phyloP scores from a whole-genome alignment of 2,888 invertebrate species.

The Drosophila nr. perissopoda region DNA sequence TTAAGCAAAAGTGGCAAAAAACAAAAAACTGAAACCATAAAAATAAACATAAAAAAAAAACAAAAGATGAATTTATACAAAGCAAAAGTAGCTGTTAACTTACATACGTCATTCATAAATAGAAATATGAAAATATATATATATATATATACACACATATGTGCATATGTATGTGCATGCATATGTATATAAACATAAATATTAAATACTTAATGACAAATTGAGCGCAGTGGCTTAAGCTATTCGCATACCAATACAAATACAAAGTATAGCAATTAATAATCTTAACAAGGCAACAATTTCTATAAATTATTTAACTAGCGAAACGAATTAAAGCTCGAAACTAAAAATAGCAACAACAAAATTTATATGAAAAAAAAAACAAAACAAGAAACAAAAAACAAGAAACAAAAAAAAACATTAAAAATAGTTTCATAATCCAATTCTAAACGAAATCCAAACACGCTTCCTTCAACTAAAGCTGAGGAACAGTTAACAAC shows the following conservation, averaged over 20 bases:
- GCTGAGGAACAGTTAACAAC: slow-evolving; percentile 24
- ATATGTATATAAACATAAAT: slow-evolving; percentile 39
- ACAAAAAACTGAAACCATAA: slow-evolving; percentile 34
- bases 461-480: slow-evolving; percentile 22
- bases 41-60: slow-evolving; percentile 30
- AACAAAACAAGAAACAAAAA: not conserved
- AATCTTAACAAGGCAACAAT: slow-evolving; percentile 53
- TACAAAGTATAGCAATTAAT: slow-evolving; percentile 51
- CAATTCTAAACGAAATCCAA: slow-evolving; percentile 23
- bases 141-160: not conserved
- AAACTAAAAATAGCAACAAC: slow-evolving; percentile 47
- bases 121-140: slow-evolving; percentile 16
- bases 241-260: slow-evolving; percentile 22
- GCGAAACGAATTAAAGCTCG: slow-evolving; percentile 46
- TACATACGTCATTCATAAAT: slow-evolving; percentile 48
- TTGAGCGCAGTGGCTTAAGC: slow-evolving; percentile 30
- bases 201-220: slow-evolving; percentile 34
- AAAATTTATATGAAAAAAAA: slow-evolving; percentile 17
- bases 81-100: slow-evolving; percentile 70
- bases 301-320: slow-evolving; percentile 53
- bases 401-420: not conserved
- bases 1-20: slow-evolving; percentile 35
- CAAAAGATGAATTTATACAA: slow-evolving; percentile 73
- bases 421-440: slow-evolving; percentile 47
- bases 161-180: slow-evolving; percentile 13